These are phyloP conservation scores for Harpalus rufipes DNA, from an alignment of 2,888 invertebrate genomes.

Conservation along the genomic window DNA sequence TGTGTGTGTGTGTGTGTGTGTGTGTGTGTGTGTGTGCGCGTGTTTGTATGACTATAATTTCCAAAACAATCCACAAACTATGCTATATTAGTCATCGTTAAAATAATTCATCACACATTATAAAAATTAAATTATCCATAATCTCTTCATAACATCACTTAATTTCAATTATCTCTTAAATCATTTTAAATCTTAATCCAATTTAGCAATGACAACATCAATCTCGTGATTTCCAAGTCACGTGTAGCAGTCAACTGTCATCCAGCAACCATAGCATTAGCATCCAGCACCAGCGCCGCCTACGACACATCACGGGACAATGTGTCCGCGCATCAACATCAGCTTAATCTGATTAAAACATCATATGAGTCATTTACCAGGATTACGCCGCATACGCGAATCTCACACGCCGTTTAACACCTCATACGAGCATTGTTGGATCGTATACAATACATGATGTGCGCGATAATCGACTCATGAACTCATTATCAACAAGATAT, in stretches of 20 bases:
- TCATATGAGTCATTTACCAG: conserved; percentile 59
- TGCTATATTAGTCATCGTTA: neutral
- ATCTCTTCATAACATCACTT: neutral
- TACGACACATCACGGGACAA: conserved; percentile 17
- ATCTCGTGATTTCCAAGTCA: conserved; percentile 17
- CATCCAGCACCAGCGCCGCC: neutral
- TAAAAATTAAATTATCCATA: conserved; percentile 10
- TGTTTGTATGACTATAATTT: no score
- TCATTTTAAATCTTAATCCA: conserved; percentile 18
- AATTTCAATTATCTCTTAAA: neutral
- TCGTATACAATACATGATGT: neutral
- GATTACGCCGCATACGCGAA: conserved; percentile 39
- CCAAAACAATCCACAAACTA: no score
- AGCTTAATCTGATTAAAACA: conserved; percentile 61
- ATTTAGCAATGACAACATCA: neutral
- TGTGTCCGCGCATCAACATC: conserved; percentile 51
- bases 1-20: no score
- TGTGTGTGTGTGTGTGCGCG: no score
- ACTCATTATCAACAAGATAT: neutral
- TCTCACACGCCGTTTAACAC: conserved; percentile 38
- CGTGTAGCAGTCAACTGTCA: neutral
- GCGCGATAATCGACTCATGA: conserved; percentile 5
- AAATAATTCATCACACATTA: neutral
- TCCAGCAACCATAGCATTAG: neutral
- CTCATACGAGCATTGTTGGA: conserved; percentile 9